Evolutionary conservation across 2,113 vertebrate species (phyloP).

Genomic region (Grantiella picta): DNA sequence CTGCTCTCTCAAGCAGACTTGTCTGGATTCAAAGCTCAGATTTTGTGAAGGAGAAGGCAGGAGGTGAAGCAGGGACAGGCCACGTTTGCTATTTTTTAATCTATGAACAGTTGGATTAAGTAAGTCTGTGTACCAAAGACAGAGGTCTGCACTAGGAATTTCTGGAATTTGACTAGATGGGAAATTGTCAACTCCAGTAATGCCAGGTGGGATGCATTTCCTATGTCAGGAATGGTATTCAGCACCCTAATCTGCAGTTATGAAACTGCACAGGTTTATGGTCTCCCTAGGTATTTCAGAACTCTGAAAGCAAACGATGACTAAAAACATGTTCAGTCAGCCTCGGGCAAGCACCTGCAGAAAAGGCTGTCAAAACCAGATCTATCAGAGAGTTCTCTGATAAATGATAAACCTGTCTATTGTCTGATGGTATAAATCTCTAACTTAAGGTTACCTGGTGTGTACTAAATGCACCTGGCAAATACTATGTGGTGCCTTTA

Average conservation of each 20-base stretch:
- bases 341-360: slow-evolving; percentile 47
- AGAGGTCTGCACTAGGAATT: not conserved
- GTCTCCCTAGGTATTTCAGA: not conserved
- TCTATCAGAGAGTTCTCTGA: not conserved
- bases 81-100: not conserved
- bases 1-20: not conserved
- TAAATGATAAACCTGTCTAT: not conserved
- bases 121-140: not conserved
- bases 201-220: not conserved
- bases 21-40: not conserved
- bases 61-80: not conserved
- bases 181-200: not conserved
- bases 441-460: not conserved
- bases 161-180: not conserved
- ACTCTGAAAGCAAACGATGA: not conserved
- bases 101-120: not conserved
- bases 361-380: slow-evolving; percentile 15
- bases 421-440: not conserved
- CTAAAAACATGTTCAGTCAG: not conserved
- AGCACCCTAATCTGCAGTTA: not conserved
- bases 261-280: not conserved
- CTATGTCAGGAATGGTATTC: not conserved
- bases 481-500: not conserved
- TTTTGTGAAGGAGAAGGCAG: not conserved
- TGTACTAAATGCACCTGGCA: slow-evolving; percentile 20